Evolutionary conservation across 2,888 invertebrate species (phyloP), one percentile per base, ranked within the genome.

Genomic region (Oscheius sp.): DNA sequence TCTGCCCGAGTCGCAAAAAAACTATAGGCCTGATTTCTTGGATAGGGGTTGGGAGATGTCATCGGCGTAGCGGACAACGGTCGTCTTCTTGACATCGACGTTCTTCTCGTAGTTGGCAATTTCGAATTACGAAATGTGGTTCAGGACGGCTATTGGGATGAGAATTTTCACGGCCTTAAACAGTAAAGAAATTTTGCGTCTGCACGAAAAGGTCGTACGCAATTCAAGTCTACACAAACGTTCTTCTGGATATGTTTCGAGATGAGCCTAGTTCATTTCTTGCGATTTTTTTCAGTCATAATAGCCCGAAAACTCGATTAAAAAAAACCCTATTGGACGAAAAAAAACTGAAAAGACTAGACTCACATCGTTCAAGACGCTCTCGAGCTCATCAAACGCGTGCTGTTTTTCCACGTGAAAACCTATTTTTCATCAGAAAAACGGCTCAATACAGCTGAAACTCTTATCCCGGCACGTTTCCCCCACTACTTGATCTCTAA

Each of bases 71-170:
- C 53, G n/a, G n/a, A 55, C 37, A 7, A 3, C 50, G 7, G 33
- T 37, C 1, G 32, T 33, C 33, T 37, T 55, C 29, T 68, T 68
- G 21, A 21, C 68, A 11, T 51, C 53, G n/a, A 42, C 37, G n/a
- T 63, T 63, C 53, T 55, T 68, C 21, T 68, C 68, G 21, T 55
- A 68, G 33, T 68, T 68, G 35, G 68, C 68, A 2, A 68, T 42
- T 21, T 68, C 68, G 21, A 53, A 42, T 33, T 68, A 55, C 1
- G 68, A 68, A 35, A 68, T 68, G 53, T 68, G 53, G 37, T 68
- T 68, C 33, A 68, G 55, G 9, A 68, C 55, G 9, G 55, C 2
- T 1, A 35, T 55, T 11, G 68, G 68, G 7, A 68, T 55, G n/a
- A 68, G 53, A 11, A 68, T 68, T 68, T 68, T 53, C 2, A 68